Percentiles rank a stretch among this genome's conserved stretches.
phyloP scores from a whole-genome alignment of 2,797 vertebrate genomes.

The Sebastes elongatus region DNA sequence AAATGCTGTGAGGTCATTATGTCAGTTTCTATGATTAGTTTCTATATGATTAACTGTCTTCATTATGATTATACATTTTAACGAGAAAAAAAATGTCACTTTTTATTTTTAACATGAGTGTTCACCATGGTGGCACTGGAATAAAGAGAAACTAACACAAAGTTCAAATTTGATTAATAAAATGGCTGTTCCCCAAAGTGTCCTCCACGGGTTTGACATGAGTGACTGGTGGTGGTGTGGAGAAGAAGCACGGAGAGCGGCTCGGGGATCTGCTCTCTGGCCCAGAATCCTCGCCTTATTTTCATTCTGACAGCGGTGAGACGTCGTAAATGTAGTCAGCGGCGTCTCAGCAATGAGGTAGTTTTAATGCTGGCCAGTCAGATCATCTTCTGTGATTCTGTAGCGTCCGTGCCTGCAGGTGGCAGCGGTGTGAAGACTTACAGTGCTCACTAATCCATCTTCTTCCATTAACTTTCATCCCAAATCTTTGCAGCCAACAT shows the following conservation, averaged over 20 bases:
- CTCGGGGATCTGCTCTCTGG: not conserved
- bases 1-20: conserved; percentile 83
- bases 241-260: not conserved
- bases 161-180: conserved; percentile 85
- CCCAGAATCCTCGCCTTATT: not conserved
- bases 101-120: conserved; percentile 83
- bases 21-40: conserved; percentile 81
- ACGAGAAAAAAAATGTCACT: conserved; percentile 72
- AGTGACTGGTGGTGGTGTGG: conserved; percentile 60
- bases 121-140: conserved; percentile 84
- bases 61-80: conserved; percentile 81
- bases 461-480: not conserved
- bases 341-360: accelerated
- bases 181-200: conserved; percentile 83
- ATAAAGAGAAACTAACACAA: conserved; percentile 86
- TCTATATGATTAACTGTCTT: conserved; percentile 79
- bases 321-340: not conserved
- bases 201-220: conserved; percentile 72
- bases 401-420: conserved; percentile 39
- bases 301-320: not conserved
- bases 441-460: not conserved
- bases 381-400: not conserved
- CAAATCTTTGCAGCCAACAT: not conserved
- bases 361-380: not conserved
- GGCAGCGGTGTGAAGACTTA: conserved; percentile 43